Evolutionary conservation across 2,888 invertebrate species (phyloP).

Genomic region (Tipula vernalis): DNA sequence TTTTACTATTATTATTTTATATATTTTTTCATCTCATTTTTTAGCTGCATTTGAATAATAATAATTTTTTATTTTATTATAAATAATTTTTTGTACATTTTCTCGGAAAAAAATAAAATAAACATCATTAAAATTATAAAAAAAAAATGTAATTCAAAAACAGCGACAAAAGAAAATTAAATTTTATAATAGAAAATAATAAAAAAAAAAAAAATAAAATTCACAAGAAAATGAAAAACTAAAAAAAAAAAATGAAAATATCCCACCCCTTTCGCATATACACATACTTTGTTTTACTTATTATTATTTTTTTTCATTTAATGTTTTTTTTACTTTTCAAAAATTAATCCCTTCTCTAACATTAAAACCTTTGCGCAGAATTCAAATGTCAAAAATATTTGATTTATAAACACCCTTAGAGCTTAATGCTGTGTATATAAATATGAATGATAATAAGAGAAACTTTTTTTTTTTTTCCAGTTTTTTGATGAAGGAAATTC

Average conservation of each 20-base stretch:
- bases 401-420: slow-evolving; percentile 21
- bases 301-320: slow-evolving; percentile 7
- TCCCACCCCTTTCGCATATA: slow-evolving; percentile 5
- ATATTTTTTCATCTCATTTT: background rate
- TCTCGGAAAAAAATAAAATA: slow-evolving; percentile 1
- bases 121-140: slow-evolving; percentile 8
- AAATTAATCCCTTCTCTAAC: slow-evolving; percentile 17
- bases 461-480: background rate
- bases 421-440: slow-evolving; percentile 13
- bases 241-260: slow-evolving; percentile 8
- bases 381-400: slow-evolving; percentile 21
- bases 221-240: slow-evolving; percentile 5
- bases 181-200: background rate
- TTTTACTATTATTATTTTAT: background rate
- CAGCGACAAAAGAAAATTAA: slow-evolving; percentile 10
- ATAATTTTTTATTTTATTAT: slow-evolving; percentile 4
- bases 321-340: slow-evolving; percentile 13
- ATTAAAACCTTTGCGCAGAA: slow-evolving; percentile 18
- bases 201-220: background rate
- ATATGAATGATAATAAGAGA: slow-evolving; percentile 15
- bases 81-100: background rate
- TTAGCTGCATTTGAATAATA: slow-evolving; percentile 10
- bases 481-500: slow-evolving; percentile 9
- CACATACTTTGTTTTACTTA: background rate
- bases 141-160: slow-evolving; percentile 8